These are phyloP conservation scores for Araneus ventricosus DNA, from an alignment of 1,140 invertebrate genomes.

Conservation along the genomic window DNA sequence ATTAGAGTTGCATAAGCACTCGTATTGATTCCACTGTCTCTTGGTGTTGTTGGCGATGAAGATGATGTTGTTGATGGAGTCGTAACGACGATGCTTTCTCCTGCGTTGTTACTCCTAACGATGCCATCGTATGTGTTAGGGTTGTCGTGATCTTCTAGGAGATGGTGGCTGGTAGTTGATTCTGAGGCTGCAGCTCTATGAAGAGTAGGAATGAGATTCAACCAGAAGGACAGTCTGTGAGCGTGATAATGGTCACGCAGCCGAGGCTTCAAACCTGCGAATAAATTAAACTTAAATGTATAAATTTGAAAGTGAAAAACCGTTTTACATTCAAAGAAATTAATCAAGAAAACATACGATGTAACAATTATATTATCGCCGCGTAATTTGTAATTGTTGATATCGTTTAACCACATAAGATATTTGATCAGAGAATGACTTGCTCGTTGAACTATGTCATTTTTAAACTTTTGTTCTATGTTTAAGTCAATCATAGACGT, in stretches of 20 bases:
- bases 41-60: not conserved
- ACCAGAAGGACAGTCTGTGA: constrained; percentile 95
- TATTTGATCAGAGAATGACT: no score
- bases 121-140: constrained; percentile 81
- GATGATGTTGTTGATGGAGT: constrained; percentile 53
- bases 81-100: constrained; percentile 4
- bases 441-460: no score
- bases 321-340: no score
- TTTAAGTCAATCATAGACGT: no score
- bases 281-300: not conserved
- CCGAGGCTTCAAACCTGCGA: constrained; percentile 85
- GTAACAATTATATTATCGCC: no score
- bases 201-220: constrained; percentile 91
- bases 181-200: constrained; percentile 84
- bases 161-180: constrained; percentile 84
- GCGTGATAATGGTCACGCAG: constrained; percentile 91
- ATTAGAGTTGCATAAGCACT: constrained; percentile 56
- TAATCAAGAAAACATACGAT: no score
- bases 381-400: no score
- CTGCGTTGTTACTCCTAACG: constrained; percentile 26
- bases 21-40: not conserved
- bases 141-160: constrained; percentile 85
- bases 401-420: no score
- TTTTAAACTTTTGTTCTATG: no score
- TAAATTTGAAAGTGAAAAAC: no score